Evolutionary conservation across 2,113 vertebrate species (phyloP).

Genomic region (Apodemus speciosus): DNA sequence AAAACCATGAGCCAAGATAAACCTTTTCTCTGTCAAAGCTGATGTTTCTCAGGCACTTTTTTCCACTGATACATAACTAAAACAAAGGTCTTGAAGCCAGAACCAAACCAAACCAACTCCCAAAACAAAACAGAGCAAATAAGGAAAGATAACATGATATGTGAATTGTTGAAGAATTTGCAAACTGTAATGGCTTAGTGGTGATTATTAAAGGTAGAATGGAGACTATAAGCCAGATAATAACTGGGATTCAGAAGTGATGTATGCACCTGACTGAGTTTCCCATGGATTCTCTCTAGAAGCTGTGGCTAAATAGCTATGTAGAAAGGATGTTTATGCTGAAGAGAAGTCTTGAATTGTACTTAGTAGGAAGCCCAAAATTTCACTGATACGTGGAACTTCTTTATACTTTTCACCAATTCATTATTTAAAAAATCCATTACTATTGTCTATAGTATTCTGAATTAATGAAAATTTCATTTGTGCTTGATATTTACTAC

Average conservation of each 20-base stretch:
- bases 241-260: accelerated
- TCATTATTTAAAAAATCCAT: neutral
- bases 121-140: neutral
- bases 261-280: accelerated
- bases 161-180: neutral
- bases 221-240: no score
- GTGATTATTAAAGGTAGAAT: neutral
- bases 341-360: neutral
- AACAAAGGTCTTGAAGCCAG: neutral
- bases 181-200: no score
- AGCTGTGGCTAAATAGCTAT: neutral
- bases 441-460: neutral
- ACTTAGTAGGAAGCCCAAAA: neutral
- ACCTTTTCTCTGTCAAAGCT: neutral
- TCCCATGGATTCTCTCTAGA: neutral
- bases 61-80: neutral
- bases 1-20: neutral
- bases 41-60: neutral
- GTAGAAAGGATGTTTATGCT: neutral
- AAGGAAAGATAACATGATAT: neutral
- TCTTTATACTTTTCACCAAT: neutral
- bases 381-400: neutral
- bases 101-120: neutral
- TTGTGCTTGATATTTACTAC: neutral
- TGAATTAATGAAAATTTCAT: neutral